These are phyloP conservation scores for Oscheius myriophilus DNA, from an alignment of 2,888 invertebrate genomes.

Conservation along the genomic window DNA sequence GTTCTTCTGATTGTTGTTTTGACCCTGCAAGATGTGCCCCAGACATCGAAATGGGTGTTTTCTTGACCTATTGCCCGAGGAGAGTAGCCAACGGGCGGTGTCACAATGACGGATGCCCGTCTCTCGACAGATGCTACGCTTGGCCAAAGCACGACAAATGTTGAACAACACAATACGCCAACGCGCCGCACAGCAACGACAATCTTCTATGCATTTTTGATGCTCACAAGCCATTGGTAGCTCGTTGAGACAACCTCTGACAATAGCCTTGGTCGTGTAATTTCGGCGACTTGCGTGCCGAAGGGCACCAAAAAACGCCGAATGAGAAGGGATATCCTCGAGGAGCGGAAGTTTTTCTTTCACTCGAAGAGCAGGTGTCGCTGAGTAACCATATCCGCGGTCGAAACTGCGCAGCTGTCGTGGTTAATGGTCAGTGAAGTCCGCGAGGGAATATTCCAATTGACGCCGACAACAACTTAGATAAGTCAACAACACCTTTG, in stretches of 20 bases:
- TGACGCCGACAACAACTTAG: no score
- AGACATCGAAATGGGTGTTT: no score
- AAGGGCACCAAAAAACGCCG: no score
- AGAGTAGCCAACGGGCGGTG: slow-evolving; percentile 22
- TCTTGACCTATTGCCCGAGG: no score
- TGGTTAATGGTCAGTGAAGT: not conserved
- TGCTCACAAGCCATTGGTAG: slow-evolving; percentile 5
- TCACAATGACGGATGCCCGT: slow-evolving; percentile 22
- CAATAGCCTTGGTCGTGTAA: no score
- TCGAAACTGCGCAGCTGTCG: slow-evolving; percentile 21
- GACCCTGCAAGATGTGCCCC: no score
- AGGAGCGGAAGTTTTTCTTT: no score
- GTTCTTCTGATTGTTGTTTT: not conserved
- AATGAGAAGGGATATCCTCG: no score
- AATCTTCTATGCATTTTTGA: slow-evolving; percentile 17
- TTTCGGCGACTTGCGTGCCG: no score
- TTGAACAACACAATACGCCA: slow-evolving; percentile 16
- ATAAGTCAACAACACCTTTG: no score
- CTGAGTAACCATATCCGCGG: slow-evolving; percentile 21
- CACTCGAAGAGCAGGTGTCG: not conserved
- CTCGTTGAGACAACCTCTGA: not conserved
- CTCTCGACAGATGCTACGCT: slow-evolving; percentile 15
- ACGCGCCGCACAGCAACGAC: not conserved
- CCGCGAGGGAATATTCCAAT: no score
- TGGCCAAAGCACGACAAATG: slow-evolving; percentile 2